Base-by-base conservation (phyloP, 2,797 vertebrate genomes). In the Clamator glandarius region DNA sequence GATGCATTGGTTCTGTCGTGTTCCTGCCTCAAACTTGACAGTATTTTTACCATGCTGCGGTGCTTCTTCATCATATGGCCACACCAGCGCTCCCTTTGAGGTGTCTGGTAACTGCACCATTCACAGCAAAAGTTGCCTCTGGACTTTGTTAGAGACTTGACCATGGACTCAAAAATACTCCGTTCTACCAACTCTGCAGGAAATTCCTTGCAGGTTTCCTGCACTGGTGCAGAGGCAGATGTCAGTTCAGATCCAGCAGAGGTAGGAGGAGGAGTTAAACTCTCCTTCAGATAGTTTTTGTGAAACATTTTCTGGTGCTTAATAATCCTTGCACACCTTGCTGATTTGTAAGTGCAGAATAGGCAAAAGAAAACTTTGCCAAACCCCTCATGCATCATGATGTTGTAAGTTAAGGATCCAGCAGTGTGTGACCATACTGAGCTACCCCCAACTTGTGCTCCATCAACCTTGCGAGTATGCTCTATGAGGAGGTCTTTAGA, bases 291-390 rank as follows among this genome's bases (percentile, higher is more conserved):
- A 86, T 97, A 97, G 97, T 92, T 97, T 97, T 98, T 99, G 95
- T 99, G 99, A 97, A 99, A 99, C 98, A 99, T 99, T 93, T 99
- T 98, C 96, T 99, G 99, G 94, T 99, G 99, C 93, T 99, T 99
- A 74, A 99, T 93, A 94, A 99, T 99, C 95, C 99, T 98, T 6
- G 99, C 98, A 90, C 98, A 98, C 91, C 99, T 98, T 18, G 99
- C 99, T 90, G 99, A 99, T 93, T 99, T 99, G 96, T 99, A 99
- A 54, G 99, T 98, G 97, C 99, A 99, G 98, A 99, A 99, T 96
- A 99, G 99, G 97, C 99, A 99, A 93, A 98, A 98, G 97, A 99
- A 99, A 97, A 99, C 98, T 96, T 99, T 99, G 79, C 98, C 99
- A 97, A 99, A 98, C 83, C 99, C 98, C 66, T 98, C 98, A 18